phyloP scores from a whole-genome alignment of 2,888 invertebrate species.

The Lomographa bimaculata region DNA sequence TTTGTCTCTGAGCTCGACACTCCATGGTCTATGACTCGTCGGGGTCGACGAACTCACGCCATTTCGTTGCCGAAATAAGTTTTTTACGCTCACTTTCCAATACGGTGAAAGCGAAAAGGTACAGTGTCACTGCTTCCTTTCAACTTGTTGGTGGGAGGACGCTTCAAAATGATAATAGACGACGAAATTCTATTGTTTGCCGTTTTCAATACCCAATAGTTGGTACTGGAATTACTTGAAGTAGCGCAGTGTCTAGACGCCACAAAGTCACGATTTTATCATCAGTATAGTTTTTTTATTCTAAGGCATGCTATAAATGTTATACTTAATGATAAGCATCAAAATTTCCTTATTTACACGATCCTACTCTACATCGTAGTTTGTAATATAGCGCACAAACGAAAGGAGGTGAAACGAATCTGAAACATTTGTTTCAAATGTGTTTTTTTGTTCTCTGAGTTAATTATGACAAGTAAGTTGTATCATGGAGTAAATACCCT shows the following conservation, averaged over 20 bases:
- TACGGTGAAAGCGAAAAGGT: slow-evolving; percentile 79
- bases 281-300: no score
- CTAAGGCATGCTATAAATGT: no score
- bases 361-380: no score
- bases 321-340: no score
- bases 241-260: slow-evolving; percentile 15
- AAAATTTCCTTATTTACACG: no score
- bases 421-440: no score
- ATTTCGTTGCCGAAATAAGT: slow-evolving; percentile 79
- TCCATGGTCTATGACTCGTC: slow-evolving; percentile 56
- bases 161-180: slow-evolving; percentile 69
- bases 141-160: slow-evolving; percentile 73
- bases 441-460: no score
- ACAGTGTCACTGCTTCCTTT: slow-evolving; percentile 80
- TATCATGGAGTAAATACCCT: no score
- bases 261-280: background rate
- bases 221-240: slow-evolving; percentile 22
- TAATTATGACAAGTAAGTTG: no score
- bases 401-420: no score
- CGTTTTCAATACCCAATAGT: slow-evolving; percentile 43
- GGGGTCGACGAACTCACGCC: slow-evolving; percentile 74
- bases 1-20: slow-evolving; percentile 60
- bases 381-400: no score
- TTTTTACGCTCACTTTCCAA: slow-evolving; percentile 84
- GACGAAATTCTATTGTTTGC: slow-evolving; percentile 59